Evolutionary conservation across 2,113 vertebrate species (phyloP), one percentile per base, ranked within the genome.

Genomic region (Gallinago undulata): DNA sequence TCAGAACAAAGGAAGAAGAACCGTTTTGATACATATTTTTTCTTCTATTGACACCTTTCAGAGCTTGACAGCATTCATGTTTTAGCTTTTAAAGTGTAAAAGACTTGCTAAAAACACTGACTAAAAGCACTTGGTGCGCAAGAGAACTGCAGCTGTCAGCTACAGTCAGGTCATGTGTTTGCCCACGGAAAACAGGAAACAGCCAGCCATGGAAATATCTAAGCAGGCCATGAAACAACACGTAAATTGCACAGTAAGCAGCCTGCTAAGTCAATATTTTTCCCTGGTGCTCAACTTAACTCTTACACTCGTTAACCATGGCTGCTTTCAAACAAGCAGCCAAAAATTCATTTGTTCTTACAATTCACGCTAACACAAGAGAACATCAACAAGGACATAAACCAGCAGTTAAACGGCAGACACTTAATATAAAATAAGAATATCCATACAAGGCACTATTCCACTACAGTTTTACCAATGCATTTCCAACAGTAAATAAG

Each of bases 81-180:
- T 62, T 83, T 41, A 74, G 70, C 93, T 75, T 85, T 84, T 78
- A 60, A 59, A 93, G 86, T 19, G 50, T n/a, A 43, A 94, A 94
- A 93, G 53, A 76, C 60, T 76, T 60, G 77, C 37, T 81, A 89
- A 86, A 86, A 94, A 31, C 41, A 79, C 50, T 60, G 55, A 81
- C 84, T 96, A 64, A 70, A 94, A 95, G 94, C 92, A 92, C 60
- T 67, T 64, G 56, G 84, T 74, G 83, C 92, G 62, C 31, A 85
- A 83, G 79, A 74, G 93, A 95, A 87, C 14, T 84, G 83, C 95
- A 97, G 93, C 95, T 93, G 94, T 95, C 96, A 84, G 91, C 90
- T 93, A 60, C 64, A 62, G 79, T 57, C 88, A 60, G 92, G 47
- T 94, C 97, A 97, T 69, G 84, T 91, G 96, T 70, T 93, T 94